phyloP scores from a whole-genome alignment of 2,113 vertebrate species.

The Corapipo altera region DNA sequence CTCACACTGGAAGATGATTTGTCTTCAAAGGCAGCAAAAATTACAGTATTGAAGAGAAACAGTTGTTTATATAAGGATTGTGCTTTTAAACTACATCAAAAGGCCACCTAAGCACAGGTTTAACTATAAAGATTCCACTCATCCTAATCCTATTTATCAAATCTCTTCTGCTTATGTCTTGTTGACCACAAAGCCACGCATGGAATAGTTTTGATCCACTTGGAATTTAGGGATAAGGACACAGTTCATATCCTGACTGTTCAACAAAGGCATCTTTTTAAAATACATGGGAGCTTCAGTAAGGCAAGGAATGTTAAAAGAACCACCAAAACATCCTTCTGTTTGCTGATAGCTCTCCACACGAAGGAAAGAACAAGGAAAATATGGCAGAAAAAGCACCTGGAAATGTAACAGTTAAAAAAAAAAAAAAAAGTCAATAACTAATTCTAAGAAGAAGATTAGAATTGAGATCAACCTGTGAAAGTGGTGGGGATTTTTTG shows the following conservation, averaged over 20 bases:
- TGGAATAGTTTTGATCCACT: not conserved
- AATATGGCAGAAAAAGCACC: not conserved
- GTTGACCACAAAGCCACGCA: not conserved
- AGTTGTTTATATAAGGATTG: not conserved
- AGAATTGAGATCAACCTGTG: not conserved
- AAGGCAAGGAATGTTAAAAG: not conserved
- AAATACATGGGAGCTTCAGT: not conserved
- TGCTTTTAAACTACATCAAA: not conserved
- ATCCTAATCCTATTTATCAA: not conserved
- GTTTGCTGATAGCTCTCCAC: not conserved
- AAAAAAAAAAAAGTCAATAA: not conserved
- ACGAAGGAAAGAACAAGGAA: not conserved
- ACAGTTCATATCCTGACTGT: not conserved
- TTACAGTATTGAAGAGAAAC: not conserved
- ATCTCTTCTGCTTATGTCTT: not conserved
- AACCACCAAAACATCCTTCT: not conserved
- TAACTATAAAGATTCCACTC: not conserved
- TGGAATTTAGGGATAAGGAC: not conserved
- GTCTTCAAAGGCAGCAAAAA: not conserved
- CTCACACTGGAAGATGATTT: not conserved
- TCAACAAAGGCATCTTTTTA: not conserved
- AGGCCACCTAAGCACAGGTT: not conserved
- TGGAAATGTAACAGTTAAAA: not conserved
- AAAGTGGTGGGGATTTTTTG: not conserved
- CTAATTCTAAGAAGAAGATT: not conserved